Evolutionary conservation across 1,140 invertebrate species (phyloP).

Genomic region (Dryas iulia): DNA sequence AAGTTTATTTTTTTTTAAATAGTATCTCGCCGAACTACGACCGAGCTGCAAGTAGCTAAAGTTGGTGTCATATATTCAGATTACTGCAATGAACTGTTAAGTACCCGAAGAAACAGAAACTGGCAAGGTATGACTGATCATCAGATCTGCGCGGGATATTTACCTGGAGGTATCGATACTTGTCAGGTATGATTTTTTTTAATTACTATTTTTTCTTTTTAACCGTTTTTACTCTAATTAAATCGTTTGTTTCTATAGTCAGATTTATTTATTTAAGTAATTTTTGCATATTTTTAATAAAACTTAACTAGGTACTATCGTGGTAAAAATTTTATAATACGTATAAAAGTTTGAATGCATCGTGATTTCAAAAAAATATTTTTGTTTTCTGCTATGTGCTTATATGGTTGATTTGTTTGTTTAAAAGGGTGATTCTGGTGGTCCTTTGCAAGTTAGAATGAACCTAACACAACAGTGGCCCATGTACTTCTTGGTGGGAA

Average conservation of each 20-base stretch:
- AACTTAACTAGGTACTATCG: too few species aligned
- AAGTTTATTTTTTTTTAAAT: neutral
- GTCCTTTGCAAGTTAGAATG: neutral
- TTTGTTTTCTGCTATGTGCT: too few species aligned
- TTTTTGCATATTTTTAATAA: too few species aligned
- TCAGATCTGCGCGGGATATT: slow-evolving; percentile 30
- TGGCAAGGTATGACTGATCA: slow-evolving; percentile 26
- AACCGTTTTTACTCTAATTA: too few species aligned
- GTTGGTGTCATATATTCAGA: slow-evolving; percentile 1
- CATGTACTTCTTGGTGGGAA: neutral
- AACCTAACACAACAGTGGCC: neutral
- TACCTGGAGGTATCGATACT: slow-evolving; percentile 20
- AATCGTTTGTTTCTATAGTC: too few species aligned
- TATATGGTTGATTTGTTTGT: too few species aligned
- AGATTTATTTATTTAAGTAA: too few species aligned
- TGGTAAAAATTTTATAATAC: too few species aligned
- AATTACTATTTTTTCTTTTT: too few species aligned
- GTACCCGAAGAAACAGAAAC: slow-evolving; percentile 5
- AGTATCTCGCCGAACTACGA: neutral
- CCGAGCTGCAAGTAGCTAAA: slow-evolving; percentile 9
- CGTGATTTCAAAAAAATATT: too few species aligned
- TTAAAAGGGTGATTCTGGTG: neutral
- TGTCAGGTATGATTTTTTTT: slow-evolving; percentile 12
- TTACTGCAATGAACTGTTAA: neutral
- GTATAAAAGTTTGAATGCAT: too few species aligned